phyloP scores from a whole-genome alignment of 2,113 vertebrate species.

The Menura novaehollandiae region DNA sequence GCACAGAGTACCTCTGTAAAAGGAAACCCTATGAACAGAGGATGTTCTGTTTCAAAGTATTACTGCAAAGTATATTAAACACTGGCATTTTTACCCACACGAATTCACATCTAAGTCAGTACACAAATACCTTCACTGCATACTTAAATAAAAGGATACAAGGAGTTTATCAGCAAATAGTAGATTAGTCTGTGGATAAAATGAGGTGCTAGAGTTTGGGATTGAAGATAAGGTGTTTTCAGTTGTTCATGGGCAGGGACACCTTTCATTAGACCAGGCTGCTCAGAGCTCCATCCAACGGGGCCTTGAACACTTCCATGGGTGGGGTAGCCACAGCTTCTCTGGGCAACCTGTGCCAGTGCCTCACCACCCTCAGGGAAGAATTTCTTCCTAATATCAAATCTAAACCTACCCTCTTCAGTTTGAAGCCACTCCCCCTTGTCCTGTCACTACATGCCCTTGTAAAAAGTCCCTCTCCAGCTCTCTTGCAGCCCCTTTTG shows the following conservation, averaged over 20 bases:
- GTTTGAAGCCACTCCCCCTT: background rate
- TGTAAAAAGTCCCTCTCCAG: background rate
- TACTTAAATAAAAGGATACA: background rate
- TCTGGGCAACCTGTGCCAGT: background rate
- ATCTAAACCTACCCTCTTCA: background rate
- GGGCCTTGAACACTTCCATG: background rate
- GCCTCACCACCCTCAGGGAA: background rate
- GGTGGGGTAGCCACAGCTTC: background rate
- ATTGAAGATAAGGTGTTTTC: background rate
- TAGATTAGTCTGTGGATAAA: background rate
- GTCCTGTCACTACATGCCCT: background rate
- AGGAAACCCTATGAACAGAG: background rate
- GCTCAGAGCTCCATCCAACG: background rate
- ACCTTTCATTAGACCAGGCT: background rate
- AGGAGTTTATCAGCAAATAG: background rate
- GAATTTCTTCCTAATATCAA: background rate
- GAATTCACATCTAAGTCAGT: background rate
- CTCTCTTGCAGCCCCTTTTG: background rate
- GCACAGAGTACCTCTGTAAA: background rate
- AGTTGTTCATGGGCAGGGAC: background rate
- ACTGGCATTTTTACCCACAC: background rate
- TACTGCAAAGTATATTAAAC: background rate
- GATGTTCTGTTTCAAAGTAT: constrained; percentile 18
- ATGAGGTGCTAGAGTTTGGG: background rate
- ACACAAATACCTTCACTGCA: background rate